Conservation (phyloP, 2,113 vertebrate genomes). For the Varanus salvator region DNA sequence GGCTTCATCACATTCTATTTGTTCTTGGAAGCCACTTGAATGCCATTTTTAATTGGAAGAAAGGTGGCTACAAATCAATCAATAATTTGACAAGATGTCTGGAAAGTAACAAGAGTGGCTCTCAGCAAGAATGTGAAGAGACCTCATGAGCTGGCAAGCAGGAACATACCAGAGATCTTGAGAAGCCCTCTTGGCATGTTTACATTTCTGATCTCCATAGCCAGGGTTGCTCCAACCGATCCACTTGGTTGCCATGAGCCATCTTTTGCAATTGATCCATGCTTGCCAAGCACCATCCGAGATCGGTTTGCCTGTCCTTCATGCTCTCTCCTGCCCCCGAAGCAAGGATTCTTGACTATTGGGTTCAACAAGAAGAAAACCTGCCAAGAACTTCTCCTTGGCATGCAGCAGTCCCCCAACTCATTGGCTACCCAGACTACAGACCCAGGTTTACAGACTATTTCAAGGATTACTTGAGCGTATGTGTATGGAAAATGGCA, state of each 20-base stretch:
- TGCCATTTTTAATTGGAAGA: no score
- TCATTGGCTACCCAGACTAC: neutral
- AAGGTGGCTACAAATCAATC: no score
- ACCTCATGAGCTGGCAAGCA: neutral
- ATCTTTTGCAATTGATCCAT: neutral
- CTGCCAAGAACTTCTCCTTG: neutral
- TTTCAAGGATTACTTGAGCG: no score
- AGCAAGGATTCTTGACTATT: neutral
- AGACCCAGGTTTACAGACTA: neutral
- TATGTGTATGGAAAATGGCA: no score
- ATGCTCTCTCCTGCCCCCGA: neutral
- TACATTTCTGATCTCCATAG: neutral
- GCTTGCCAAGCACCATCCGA: neutral
- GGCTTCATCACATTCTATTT: no score
- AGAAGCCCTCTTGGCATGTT: neutral
- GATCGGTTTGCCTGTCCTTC: neutral
- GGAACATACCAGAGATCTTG: neutral
- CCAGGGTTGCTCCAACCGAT: neutral
- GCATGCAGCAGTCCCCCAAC: neutral
- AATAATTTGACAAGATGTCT: neutral
- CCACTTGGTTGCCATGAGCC: neutral
- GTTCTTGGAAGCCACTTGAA: no score
- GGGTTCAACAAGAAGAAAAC: slow-evolving; percentile 5
- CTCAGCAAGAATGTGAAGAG: neutral
- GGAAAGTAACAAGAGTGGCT: neutral